A percentile compares a stretch with the other conserved stretches of the same genome.
Evolutionary conservation across 2,113 vertebrate species (phyloP).

Genomic region (Malurus elegans): DNA sequence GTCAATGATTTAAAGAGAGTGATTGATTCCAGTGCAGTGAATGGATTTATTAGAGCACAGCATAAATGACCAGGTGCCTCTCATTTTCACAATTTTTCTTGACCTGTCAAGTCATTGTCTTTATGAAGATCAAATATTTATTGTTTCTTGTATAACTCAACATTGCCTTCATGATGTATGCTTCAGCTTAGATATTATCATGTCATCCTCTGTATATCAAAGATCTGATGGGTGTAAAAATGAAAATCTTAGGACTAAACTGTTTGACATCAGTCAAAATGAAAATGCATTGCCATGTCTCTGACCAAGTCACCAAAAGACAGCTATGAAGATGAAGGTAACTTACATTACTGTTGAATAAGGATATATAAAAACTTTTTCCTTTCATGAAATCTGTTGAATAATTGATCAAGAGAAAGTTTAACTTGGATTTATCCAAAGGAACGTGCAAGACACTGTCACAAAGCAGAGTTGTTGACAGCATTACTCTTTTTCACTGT

Average conservation of each 20-base stretch:
- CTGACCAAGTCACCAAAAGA: not conserved
- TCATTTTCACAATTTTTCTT: conserved; percentile 1
- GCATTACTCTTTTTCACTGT: not conserved
- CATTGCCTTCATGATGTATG: not conserved
- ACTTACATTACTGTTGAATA: not conserved
- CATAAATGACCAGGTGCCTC: not conserved
- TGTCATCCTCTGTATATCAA: not conserved
- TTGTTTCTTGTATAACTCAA: not conserved
- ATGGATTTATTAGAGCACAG: not conserved
- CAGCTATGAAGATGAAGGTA: not conserved
- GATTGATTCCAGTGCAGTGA: not conserved
- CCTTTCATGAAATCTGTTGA: not conserved
- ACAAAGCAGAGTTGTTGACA: not conserved
- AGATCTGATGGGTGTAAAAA: not conserved
- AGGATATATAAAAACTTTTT: not conserved
- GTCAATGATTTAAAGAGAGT: not conserved
- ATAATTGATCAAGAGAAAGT: conserved; percentile 9
- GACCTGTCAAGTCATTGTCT: not conserved
- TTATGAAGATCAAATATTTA: conserved; percentile 3
- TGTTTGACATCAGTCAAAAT: not conserved
- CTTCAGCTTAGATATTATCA: not conserved
- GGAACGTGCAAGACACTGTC: not conserved
- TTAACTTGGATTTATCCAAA: not conserved
- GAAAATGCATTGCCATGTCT: not conserved
- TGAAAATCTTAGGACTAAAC: not conserved